Percentiles rank a stretch among this genome's conserved stretches.
These are phyloP conservation scores for Panagrolaimus sp. DNA, from an alignment of 1,140 invertebrate genomes.

Conservation along the genomic window DNA sequence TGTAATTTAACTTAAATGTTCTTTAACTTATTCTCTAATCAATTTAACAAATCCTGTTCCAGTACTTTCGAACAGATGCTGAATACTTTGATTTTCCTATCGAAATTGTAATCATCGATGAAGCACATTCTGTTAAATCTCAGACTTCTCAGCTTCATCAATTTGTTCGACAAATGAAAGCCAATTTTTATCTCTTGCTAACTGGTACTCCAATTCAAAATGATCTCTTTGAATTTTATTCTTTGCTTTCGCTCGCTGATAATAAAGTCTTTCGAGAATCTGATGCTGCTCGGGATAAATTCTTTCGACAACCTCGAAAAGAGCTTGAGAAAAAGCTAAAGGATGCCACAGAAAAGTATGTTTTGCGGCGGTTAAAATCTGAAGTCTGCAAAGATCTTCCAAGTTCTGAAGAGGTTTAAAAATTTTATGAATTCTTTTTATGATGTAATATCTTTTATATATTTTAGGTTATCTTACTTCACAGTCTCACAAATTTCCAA, in stretches of 20 bases:
- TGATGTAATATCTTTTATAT: too few species aligned
- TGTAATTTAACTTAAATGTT: too few species aligned
- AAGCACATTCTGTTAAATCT: conserved; percentile 36
- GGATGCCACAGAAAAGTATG: conserved; percentile 56
- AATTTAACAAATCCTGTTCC: conserved; percentile 26
- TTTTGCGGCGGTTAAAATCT: conserved; percentile 59
- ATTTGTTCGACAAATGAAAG: conserved; percentile 42
- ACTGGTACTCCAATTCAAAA: conserved; percentile 77
- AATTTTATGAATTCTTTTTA: too few species aligned
- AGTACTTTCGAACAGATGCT: too few species aligned
- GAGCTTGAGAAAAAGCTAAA: conserved; percentile 10
- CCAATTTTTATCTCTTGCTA: conserved; percentile 62
- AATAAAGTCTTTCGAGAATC: conserved; percentile 1
- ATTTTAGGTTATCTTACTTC: conserved; percentile 58
- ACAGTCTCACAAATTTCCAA: conserved; percentile 59
- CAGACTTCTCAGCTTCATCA: conserved; percentile 36
- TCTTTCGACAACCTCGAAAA: conserved; percentile 5
- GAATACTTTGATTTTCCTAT: background rate
- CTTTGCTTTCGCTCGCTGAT: conserved; percentile 68
- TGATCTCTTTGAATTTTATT: conserved; percentile 71
- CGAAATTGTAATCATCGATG: conserved; percentile 26
- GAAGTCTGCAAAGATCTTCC: conserved; percentile 60
- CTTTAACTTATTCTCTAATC: too few species aligned
- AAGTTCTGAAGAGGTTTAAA: conserved; percentile 51
- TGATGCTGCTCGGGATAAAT: background rate